A percentile compares a stretch with the other conserved stretches of the same genome.
Conservation (phyloP, 2,888 invertebrate genomes). For the Orgyia antiqua region DNA sequence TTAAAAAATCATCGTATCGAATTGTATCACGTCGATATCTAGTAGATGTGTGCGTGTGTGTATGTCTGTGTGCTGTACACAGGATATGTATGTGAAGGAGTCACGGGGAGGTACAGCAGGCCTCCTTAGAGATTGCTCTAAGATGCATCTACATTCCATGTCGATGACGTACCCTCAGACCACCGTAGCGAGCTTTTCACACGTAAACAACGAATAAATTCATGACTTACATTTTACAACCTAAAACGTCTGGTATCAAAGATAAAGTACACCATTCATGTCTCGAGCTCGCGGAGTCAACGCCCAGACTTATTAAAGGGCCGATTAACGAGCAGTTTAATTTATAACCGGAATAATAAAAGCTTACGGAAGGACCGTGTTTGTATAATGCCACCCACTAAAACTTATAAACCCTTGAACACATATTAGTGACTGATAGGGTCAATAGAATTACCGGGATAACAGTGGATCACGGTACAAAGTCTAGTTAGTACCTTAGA, state of each 20-base stretch:
- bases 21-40: slow-evolving; percentile 66
- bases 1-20: slow-evolving; percentile 47
- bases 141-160: slow-evolving; percentile 63
- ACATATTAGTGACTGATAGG: too few relatives aligned
- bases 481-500: too few relatives aligned
- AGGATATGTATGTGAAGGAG: background rate
- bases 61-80: background rate
- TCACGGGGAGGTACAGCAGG: slow-evolving; percentile 1
- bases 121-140: slow-evolving; percentile 35
- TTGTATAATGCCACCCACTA: too few relatives aligned
- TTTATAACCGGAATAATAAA: slow-evolving; percentile 73
- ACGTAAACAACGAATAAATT: slow-evolving; percentile 42
- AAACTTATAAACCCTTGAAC: too few relatives aligned
- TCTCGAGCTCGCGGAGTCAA: slow-evolving; percentile 55
- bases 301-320: slow-evolving; percentile 74
- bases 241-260: slow-evolving; percentile 28
- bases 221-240: slow-evolving; percentile 50
- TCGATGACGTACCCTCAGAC: slow-evolving; percentile 50
- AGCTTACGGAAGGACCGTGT: slow-evolving; percentile 41
- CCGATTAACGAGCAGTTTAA: slow-evolving; percentile 71
- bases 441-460: too few relatives aligned
- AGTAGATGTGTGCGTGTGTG: slow-evolving; percentile 14
- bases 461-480: too few relatives aligned
- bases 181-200: slow-evolving; percentile 37
- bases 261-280: slow-evolving; percentile 44